Evolutionary conservation across 2,113 vertebrate species (phyloP).

Genomic region (Syngnathus typhle): DNA sequence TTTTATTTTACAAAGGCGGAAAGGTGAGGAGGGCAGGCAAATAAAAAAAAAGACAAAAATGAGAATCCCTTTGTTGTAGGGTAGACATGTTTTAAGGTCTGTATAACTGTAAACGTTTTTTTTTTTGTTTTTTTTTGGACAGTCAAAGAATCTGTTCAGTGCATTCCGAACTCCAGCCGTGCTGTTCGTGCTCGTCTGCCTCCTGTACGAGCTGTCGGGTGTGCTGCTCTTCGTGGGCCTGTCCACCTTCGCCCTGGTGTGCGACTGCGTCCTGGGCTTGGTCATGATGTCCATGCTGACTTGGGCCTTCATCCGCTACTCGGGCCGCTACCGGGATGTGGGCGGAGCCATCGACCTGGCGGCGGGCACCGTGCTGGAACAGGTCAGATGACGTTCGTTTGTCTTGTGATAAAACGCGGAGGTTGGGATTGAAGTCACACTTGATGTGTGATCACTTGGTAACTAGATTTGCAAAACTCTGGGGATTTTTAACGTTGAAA

Average conservation of each 20-base stretch:
- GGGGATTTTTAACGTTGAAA: too few relatives aligned
- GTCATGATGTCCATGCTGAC: conserved; percentile 77
- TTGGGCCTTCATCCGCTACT: conserved; percentile 86
- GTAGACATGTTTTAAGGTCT: background rate
- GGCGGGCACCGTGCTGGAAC: conserved; percentile 75
- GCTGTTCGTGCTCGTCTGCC: conserved; percentile 76
- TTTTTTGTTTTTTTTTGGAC: conserved; percentile 29
- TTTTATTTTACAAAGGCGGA: background rate
- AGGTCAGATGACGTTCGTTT: conserved; percentile 64
- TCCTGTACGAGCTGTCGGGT: conserved; percentile 77
- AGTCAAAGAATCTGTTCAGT: conserved; percentile 86
- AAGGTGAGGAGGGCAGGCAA: background rate
- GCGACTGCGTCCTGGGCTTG: conserved; percentile 76
- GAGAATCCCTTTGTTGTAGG: too few relatives aligned
- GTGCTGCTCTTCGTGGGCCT: conserved; percentile 78
- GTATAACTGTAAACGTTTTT: background rate
- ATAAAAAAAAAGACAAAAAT: too few relatives aligned
- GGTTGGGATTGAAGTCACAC: background rate
- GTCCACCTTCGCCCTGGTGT: conserved; percentile 71
- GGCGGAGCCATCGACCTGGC: conserved; percentile 80
- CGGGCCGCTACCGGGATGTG: conserved; percentile 78
- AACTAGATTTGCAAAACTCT: too few relatives aligned
- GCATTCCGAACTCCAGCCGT: conserved; percentile 84
- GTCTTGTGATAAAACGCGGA: too few relatives aligned
- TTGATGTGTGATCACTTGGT: background rate